Base-by-base conservation (phyloP, 2,888 invertebrate genomes). In the Hydraecia micacea region DNA sequence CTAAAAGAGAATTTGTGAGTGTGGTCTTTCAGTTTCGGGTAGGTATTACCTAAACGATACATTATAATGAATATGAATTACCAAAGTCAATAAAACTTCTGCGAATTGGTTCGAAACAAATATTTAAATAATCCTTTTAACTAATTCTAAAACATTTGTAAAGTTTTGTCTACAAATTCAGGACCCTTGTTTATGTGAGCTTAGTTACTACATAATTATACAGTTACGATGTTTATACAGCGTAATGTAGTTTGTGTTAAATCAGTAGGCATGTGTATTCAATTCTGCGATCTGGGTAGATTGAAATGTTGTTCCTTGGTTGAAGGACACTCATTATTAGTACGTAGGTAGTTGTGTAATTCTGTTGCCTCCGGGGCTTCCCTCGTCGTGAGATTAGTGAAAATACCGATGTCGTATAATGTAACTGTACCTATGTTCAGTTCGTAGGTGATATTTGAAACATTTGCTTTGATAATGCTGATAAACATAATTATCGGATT, bases 121-220 rank as follows among this genome's bases (percentile, higher is more conserved):
- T 77, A 84, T 85, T 77, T 75, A 79, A 79, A 84, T 75, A 77
- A 86, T 73, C 78, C 83, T 85, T 81, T 77, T 52, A 79, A 77
- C 58, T 65, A 60, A 67, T 77, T 71, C 62, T 32, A 72, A 81
- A 79, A 81, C 71, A 55, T 75, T 77, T 67, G 65, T 72, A 72
- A 72, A 78, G 69, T 79, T 77, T 77, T 63, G 46, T 65, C 60
- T 73, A 25, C 18, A 73, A 81, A 75, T 84, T 79, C 21, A 46
- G 42, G 36, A 39, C 39, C 49, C 18, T 58, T 58, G 77, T 55
- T 63, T 72, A 68, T 77, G 63, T 73, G 66, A 68, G 79, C 58
- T 13, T 68, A 72, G 77, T 75, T 79, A 66, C 60, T 74, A 73
- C 32, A 63, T 65, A 78, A 78, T 73, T 75, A 75, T 79, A 66